Evolutionary conservation across 2,888 invertebrate species (phyloP).

Genomic region (Peribatodes rhomboidaria): DNA sequence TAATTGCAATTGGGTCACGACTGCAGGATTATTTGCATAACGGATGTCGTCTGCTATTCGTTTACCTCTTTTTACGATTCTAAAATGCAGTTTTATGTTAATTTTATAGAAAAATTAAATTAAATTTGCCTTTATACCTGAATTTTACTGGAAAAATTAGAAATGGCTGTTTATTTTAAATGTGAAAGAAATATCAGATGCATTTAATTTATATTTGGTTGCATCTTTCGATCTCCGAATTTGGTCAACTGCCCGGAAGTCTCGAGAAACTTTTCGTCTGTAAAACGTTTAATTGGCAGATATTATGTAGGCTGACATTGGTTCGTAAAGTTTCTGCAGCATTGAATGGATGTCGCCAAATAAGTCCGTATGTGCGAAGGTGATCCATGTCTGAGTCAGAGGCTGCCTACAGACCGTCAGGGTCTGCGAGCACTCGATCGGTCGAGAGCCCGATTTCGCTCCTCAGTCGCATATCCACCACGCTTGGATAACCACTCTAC

Average conservation of each 20-base stretch:
- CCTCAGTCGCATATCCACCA: slow-evolving; percentile 70
- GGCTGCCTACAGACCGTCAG: slow-evolving; percentile 64
- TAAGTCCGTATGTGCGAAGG: slow-evolving; percentile 83
- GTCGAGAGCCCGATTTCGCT: slow-evolving; percentile 45
- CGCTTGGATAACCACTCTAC: slow-evolving; percentile 63
- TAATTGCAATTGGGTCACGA: slow-evolving; percentile 68
- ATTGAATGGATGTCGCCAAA: slow-evolving; percentile 80
- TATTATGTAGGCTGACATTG: slow-evolving; percentile 66
- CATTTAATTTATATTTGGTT: not conserved
- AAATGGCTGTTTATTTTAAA: not conserved
- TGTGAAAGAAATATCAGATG: not conserved
- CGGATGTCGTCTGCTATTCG: slow-evolving; percentile 64
- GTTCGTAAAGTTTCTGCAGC: slow-evolving; percentile 66
- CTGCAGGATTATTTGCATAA: slow-evolving; percentile 76
- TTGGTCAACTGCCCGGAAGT: slow-evolving; percentile 18
- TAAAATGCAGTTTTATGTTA: slow-evolving; percentile 37
- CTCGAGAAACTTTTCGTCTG: slow-evolving; percentile 34
- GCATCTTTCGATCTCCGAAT: not conserved
- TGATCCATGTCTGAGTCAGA: slow-evolving; percentile 79
- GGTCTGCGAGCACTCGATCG: slow-evolving; percentile 44
- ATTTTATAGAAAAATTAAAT: not conserved
- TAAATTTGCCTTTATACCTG: not conserved
- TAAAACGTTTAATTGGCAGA: slow-evolving; percentile 45
- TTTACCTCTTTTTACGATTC: slow-evolving; percentile 47
- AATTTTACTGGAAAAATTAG: not conserved